Base-by-base conservation (phyloP, 2,888 invertebrate species). In the Nemotelus nigrinus region DNA sequence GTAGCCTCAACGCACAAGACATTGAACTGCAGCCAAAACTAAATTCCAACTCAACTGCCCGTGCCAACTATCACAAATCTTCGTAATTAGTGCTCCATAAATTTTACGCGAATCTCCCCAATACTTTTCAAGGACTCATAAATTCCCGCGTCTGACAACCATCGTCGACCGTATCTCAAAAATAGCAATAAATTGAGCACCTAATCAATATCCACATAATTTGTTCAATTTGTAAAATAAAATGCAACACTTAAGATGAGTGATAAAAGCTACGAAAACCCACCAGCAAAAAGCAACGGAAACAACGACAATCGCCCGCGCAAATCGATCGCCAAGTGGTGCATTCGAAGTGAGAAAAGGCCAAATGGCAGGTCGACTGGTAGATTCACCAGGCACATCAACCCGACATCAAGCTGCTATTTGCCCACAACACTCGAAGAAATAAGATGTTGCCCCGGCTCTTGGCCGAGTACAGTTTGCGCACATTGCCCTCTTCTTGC, bases 181-280 rank as follows among this genome's bases (percentile, higher is more conserved):
- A 79, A 81, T 77, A 64, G 81, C 82, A 81, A 82, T 82, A 82
- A 82, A 81, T 82, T 82, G 81, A 81, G 82, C 82, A 81, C 82
- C 81, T 82, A 83, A 89, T 89, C 84, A 89, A 84, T 89, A 89
- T 88, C 83, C 85, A 89, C 89, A 89, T 89, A 89, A 89, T 88
- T 85, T 85, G 88, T 88, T 88, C 87, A 88, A 88, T 88, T 88
- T 88, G 88, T 88, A 86, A 82, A 83, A 83, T 83, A 83, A 82
- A 81, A 82, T 83, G 85, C 87, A 87, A 89, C 89, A 85, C 86
- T 87, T 87, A 82, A 82, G 82, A 85, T 85, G 84, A 85, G 84
- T 86, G 85, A 85, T 85, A 85, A 82, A 80, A 79, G n/a, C 63
- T 48, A 60, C 10, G 39, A 58, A 47, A 60, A 74, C 47, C 25